Conservation (phyloP, 2,797 vertebrate genomes). For the Acrocephalus scirpaceus region DNA sequence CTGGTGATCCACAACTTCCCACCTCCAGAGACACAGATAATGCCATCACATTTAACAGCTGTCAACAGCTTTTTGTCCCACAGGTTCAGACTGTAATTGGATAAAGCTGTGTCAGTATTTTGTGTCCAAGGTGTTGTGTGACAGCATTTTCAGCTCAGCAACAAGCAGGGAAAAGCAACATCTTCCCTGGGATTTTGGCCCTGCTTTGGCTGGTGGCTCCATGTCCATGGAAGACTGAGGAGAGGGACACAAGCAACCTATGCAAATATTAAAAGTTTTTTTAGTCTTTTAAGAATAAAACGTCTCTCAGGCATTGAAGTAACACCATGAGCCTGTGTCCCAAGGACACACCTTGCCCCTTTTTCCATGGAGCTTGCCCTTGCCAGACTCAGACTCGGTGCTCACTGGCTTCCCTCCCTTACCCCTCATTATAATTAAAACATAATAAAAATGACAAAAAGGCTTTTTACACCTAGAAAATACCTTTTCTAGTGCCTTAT, state of each 20-base stretch:
- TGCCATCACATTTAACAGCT: conserved; percentile 31
- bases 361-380: neutral
- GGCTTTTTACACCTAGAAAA: neutral
- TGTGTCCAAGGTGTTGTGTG: neutral
- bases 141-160: neutral
- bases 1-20: neutral
- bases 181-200: neutral
- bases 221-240: neutral
- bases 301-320: neutral
- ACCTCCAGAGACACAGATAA: neutral
- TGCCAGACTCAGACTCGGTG: fast-evolving
- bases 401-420: neutral
- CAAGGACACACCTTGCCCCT: neutral
- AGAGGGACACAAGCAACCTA: neutral
- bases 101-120: conserved; percentile 23
- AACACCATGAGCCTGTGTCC: neutral
- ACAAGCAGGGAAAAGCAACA: neutral
- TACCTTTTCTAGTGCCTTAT: neutral
- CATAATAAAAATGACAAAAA: neutral
- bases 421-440: neutral
- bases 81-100: neutral
- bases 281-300: neutral
- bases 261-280: neutral
- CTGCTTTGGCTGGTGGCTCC: neutral
- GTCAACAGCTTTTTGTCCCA: neutral